Evolutionary conservation across 2,888 invertebrate genomes (phyloP).

Genomic region (Spilosoma lubricipeda): DNA sequence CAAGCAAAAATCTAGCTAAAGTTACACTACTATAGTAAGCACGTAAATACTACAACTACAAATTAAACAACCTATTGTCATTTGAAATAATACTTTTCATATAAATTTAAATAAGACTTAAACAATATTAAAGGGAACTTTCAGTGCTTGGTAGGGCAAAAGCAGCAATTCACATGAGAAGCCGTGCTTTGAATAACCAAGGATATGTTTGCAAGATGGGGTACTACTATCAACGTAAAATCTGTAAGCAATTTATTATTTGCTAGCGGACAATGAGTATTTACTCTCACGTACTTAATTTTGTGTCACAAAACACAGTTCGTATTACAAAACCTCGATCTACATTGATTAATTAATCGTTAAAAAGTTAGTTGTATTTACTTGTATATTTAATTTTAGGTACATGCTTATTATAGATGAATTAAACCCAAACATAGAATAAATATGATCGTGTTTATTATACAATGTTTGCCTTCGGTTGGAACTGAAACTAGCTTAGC

Average conservation of each 20-base stretch:
- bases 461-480: neutral
- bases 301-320: conserved; percentile 48
- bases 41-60: neutral
- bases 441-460: neutral
- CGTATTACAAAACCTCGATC: conserved; percentile 38
- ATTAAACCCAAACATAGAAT: neutral
- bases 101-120: neutral
- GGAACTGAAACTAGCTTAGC: neutral
- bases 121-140: neutral
- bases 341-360: conserved; percentile 16
- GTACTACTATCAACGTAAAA: conserved; percentile 59
- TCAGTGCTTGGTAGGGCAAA: neutral
- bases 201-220: conserved; percentile 53
- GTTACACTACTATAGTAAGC: neutral
- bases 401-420: neutral
- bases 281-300: conserved; percentile 71
- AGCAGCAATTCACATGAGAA: conserved; percentile 30
- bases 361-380: neutral
- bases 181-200: conserved; percentile 41
- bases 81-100: neutral
- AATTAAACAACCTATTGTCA: neutral
- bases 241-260: conserved; percentile 76
- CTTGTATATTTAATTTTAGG: neutral
- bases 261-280: conserved; percentile 64
- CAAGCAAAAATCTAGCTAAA: neutral